A percentile compares a stretch with the other conserved stretches of the same genome.
Conservation (phyloP, 2,797 vertebrate species). For the Anas acuta region DNA sequence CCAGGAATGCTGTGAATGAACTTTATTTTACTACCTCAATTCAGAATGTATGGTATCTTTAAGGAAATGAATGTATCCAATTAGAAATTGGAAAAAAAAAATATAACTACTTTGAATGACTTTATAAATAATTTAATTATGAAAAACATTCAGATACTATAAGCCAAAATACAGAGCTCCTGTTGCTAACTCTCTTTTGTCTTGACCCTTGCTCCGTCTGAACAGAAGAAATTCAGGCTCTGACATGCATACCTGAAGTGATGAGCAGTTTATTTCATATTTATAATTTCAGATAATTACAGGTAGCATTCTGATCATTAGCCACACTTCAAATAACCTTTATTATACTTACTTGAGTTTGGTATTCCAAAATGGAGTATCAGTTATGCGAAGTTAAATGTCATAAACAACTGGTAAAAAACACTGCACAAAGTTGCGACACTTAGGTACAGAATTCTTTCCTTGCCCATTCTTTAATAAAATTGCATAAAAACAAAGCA, state of each 20-base stretch:
- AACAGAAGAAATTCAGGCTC: neutral
- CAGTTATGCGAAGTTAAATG: neutral
- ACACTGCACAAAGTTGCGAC: neutral
- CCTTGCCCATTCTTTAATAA: neutral
- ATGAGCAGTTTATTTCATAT: neutral
- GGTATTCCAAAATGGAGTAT: neutral
- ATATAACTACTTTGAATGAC: neutral
- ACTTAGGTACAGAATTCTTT: neutral
- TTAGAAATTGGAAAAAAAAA: neutral
- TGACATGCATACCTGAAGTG: neutral
- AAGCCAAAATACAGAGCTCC: neutral
- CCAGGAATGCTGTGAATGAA: neutral
- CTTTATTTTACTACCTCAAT: neutral
- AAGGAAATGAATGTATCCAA: neutral
- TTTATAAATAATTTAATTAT: neutral
- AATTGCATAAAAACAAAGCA: too few species aligned
- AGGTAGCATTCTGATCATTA: neutral
- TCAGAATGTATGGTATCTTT: neutral
- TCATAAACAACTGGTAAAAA: neutral
- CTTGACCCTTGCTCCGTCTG: neutral
- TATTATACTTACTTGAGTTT: neutral
- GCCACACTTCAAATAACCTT: neutral
- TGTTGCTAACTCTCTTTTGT: neutral
- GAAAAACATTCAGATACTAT: neutral
- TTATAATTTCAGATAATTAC: neutral